Conservation (phyloP, 2,888 invertebrate genomes). For the Archips crataeganus region DNA sequence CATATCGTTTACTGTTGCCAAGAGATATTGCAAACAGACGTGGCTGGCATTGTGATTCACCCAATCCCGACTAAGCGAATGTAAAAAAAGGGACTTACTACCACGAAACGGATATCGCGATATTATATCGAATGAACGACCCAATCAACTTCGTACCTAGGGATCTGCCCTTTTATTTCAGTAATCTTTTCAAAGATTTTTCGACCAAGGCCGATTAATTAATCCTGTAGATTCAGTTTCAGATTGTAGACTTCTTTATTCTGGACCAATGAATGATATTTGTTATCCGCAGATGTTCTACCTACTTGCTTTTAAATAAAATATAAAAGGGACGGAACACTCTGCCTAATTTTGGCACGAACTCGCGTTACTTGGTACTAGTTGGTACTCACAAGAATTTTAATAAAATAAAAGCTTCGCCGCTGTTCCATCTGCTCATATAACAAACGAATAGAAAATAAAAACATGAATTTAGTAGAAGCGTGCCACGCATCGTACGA, state of each 20-base stretch:
- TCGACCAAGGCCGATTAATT: neutral
- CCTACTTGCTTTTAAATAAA: neutral
- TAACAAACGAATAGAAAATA: slow-evolving; percentile 15
- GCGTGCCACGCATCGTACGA: slow-evolving; percentile 25
- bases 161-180: neutral
- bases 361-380: neutral
- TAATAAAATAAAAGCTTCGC: slow-evolving; percentile 7
- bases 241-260: neutral
- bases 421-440: neutral
- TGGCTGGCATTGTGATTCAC: slow-evolving; percentile 60
- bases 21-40: slow-evolving; percentile 60
- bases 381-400: neutral
- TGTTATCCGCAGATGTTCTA: neutral
- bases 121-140: slow-evolving; percentile 2
- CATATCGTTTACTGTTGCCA: slow-evolving; percentile 49
- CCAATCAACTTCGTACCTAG: slow-evolving; percentile 5
- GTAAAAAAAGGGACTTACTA: slow-evolving; percentile 17
- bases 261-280: neutral
- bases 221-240: neutral
- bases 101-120: slow-evolving; percentile 13
- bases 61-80: slow-evolving; percentile 29
- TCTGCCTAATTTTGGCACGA: neutral
- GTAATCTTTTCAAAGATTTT: slow-evolving; percentile 3
- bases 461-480: slow-evolving; percentile 25
- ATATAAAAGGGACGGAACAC: neutral